Conservation (phyloP, 2,888 invertebrate genomes). For the Drosophila putrida region DNA sequence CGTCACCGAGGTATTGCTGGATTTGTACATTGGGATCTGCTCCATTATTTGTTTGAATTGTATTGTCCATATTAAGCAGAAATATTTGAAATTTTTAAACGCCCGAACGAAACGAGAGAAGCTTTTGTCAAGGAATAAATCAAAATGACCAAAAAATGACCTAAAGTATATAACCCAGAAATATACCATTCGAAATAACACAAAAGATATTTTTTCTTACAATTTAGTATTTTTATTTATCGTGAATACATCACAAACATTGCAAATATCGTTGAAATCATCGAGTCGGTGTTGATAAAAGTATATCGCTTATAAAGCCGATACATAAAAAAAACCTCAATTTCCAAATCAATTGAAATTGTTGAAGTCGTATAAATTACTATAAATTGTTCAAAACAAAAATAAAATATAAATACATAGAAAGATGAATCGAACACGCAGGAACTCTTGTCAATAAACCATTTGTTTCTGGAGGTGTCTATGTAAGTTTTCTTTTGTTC, state of each 20-base stretch:
- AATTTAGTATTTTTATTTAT: background rate
- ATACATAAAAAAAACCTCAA: background rate
- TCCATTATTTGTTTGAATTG: no score
- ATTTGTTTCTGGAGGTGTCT: constrained; percentile 70
- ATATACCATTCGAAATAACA: no score
- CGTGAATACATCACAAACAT: background rate
- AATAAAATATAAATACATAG: constrained; percentile 4
- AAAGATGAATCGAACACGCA: constrained; percentile 70
- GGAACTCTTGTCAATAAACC: constrained; percentile 37
- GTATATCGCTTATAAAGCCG: background rate
- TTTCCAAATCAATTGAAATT: background rate
- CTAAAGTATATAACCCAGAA: no score
- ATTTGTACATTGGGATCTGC: no score
- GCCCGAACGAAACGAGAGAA: no score
- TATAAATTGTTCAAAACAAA: background rate
- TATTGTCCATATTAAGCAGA: no score
- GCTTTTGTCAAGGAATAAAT: no score
- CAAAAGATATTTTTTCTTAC: no score
- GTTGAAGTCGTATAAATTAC: background rate
- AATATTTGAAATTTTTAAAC: no score
- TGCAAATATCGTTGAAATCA: no score
- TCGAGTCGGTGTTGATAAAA: background rate
- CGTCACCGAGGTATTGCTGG: no score
- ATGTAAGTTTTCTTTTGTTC: constrained; percentile 60
- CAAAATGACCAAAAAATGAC: no score